These are phyloP conservation scores for Phyto melanocephala DNA, from an alignment of 2,888 invertebrate species.

Conservation along the genomic window DNA sequence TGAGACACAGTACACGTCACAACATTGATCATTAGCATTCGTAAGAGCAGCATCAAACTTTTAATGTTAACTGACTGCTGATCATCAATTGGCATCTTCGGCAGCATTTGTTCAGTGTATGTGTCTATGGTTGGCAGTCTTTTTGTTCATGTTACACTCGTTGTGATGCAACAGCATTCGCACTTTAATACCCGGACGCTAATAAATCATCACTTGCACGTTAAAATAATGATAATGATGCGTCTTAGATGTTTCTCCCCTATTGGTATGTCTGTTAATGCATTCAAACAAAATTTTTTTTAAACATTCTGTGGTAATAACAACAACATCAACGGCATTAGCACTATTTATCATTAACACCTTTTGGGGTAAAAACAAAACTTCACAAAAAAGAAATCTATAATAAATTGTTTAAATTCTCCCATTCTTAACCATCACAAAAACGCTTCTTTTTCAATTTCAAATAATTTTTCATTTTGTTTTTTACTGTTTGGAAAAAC, in stretches of 20 bases:
- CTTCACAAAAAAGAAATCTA: background rate
- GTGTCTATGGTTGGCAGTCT: background rate
- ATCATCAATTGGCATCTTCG: background rate
- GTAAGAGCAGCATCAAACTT: constrained; percentile 15
- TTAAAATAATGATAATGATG: constrained; percentile 39
- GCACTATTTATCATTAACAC: constrained; percentile 55
- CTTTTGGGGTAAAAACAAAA: constrained; percentile 25
- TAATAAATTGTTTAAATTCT: constrained; percentile 49
- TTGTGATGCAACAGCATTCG: constrained; percentile 51
- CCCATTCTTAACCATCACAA: constrained; percentile 32
- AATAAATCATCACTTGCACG: constrained; percentile 63
- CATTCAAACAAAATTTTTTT: constrained; percentile 27
- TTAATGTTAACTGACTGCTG: constrained; percentile 21
- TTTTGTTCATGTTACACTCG: background rate
- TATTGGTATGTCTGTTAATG: constrained; percentile 4
- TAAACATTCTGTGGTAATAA: background rate
- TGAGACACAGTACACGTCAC: background rate
- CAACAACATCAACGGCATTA: background rate
- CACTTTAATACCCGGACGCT: constrained; percentile 63
- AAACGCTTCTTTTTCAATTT: background rate
- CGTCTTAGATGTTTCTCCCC: constrained; percentile 26
- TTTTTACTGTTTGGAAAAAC: background rate
- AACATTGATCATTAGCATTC: constrained; percentile 42
- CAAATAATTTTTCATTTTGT: background rate
- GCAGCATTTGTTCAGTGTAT: constrained; percentile 1